Evolutionary conservation across 35 echinoderm and acorn worm species (phyloP).

Genomic region (Strongylocentrotus purpuratus): DNA sequence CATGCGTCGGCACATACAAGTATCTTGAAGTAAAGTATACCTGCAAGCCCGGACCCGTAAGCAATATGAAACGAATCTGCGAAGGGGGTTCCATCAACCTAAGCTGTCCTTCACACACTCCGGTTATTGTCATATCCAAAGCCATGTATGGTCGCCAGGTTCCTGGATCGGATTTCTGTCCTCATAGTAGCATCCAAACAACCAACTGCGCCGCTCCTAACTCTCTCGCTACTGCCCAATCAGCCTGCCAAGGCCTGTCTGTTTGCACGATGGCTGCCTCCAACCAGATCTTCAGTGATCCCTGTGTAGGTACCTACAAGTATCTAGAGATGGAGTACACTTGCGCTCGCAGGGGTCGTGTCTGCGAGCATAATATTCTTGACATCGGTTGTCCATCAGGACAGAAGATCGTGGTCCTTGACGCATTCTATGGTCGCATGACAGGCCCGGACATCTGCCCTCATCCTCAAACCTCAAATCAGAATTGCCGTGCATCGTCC

Average conservation of each 20-base stretch:
- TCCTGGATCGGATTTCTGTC: not conserved
- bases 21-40: slow-evolving; percentile 53
- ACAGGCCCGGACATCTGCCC: not conserved
- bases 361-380: slow-evolving; percentile 12
- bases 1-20: slow-evolving; percentile 56
- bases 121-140: not conserved
- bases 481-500: slow-evolving; percentile 7
- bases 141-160: slow-evolving; percentile 45
- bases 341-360: not conserved
- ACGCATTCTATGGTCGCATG: slow-evolving; percentile 39
- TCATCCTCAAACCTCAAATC: not conserved
- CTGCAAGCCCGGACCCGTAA: not conserved
- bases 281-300: slow-evolving; percentile 69
- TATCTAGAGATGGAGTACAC: slow-evolving; percentile 65
- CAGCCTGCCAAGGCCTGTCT: slow-evolving; percentile 43
- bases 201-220: slow-evolving; percentile 32
- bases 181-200: not conserved
- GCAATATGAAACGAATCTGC: not conserved
- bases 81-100: not conserved
- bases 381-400: not conserved
- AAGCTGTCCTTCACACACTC: not conserved
- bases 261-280: slow-evolving; percentile 51
- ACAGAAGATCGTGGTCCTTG: not conserved
- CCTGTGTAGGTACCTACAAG: slow-evolving; percentile 69
- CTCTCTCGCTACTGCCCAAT: not conserved